Evolutionary conservation across 2,797 vertebrate genomes (phyloP), one percentile per base, ranked within the genome.

Genomic region (Epinephelus awoara): DNA sequence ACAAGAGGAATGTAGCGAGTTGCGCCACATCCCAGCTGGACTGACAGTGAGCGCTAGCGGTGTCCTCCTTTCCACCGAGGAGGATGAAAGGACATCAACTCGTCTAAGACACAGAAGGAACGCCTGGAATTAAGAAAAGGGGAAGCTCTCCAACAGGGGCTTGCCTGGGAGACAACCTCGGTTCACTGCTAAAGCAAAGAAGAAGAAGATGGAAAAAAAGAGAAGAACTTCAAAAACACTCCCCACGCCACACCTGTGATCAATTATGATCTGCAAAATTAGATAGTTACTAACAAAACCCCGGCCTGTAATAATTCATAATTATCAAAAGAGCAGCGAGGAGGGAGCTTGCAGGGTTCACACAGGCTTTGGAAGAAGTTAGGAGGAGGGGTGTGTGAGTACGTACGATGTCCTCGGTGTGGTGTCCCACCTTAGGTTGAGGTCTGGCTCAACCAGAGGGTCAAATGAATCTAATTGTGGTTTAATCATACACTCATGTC

Each of bases 1-100:
- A 93, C 92, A 89, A 55, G 82, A 95, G 91, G 93, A 95, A 95
- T 95, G 92, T 74, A 89, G 87, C 78, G 3, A 91, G 90, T 94
- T 93, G 91, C 89, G 80, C 94, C 93, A 92, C 93, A 92, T 93
- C 93, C 89, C 93, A 94, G 93, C 92, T 94, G 94, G 94, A 93
- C 88, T 87, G 93, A 92, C 92, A 91, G 92, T 80, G 90, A 91
- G 86, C 63, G 25, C 93, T 92, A 73, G 88, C 50, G 88, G 92
- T 92, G 92, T 94, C 92, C 92, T 92, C 89, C 92, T 90, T 85
- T 92, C 91, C 88, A 86, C 91, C 86, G 75, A 86, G 83, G 85
- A 90, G 90, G 93, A 93, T 94, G 92, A 95, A 94, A 92, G 91
- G 93, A 93, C 92, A 88, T 93, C 92, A 92, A 80, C 88, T 87